Evolutionary conservation across 2,113 vertebrate species (phyloP), one percentile per base, ranked within the genome.

Genomic region (Corythaeola cristata): DNA sequence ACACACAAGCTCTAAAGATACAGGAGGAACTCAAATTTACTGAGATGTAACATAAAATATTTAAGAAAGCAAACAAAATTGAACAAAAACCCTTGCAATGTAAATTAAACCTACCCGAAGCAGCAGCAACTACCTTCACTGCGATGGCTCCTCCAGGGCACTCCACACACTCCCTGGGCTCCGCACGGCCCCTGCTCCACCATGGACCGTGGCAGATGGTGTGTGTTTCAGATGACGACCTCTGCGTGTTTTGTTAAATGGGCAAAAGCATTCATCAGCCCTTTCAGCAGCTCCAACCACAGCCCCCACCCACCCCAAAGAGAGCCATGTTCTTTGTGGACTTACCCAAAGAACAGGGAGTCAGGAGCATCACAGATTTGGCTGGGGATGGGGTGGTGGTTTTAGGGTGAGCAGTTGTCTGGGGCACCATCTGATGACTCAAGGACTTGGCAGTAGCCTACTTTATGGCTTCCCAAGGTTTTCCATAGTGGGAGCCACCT

Each of bases 31-130:
- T 84, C 64, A 87, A 3, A 88, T 83, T 85, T 55, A 72, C 52
- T 59, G 41, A 78, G 56, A 60, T 78, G 28, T 27, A 90, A 71
- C 47, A 84, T 21, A 72, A 93, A 89, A 83, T 89, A 90, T 69
- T 96, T 85, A 88, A 80, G 75, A 95, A 93, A 95, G 73, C 92
- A 91, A 96, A 84, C 45, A 93, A 59, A 84, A 91, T 49, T 49
- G 49, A 96, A 49, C 56, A 49, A 63, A 71, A n/a, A 12, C 59
- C 33, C 21, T 45, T 41, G 39, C 68, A 44, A 58, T 18, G 39
- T 55, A 80, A 86, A 93, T 37, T 14, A 27, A 69, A 63, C 23
- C 60, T 59, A n/a, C 41, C 50, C 45, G 3, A 80, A 63, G 47
- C 60, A 88, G 68, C 72, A 93, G 33, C 9, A 11, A 32, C 33